These are phyloP conservation scores for Penaeus chinensis DNA, from an alignment of 1,140 invertebrate genomes.

Conservation along the genomic window DNA sequence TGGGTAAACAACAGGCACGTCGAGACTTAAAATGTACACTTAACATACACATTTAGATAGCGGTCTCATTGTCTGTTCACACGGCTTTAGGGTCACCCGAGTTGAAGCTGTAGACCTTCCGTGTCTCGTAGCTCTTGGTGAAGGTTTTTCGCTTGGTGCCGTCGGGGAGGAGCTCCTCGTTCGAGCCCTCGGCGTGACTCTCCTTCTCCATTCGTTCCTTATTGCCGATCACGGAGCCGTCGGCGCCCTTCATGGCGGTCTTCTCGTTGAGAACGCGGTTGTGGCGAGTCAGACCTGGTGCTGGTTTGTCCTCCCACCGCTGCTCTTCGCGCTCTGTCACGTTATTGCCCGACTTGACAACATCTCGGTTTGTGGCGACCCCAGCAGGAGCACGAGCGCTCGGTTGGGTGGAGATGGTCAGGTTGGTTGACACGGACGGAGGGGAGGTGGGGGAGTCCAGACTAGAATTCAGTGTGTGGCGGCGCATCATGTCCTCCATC, in stretches of 20 bases:
- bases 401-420: constrained; percentile 23
- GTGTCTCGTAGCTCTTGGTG: constrained; percentile 63
- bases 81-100: constrained; percentile 59
- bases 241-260: constrained; percentile 53
- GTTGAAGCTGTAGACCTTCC: constrained; percentile 56
- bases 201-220: constrained; percentile 57
- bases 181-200: constrained; percentile 58
- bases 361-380: constrained; percentile 49
- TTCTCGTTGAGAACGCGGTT: constrained; percentile 57
- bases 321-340: constrained; percentile 62
- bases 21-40: too few species aligned
- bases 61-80: constrained; percentile 11
- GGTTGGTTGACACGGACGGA: constrained; percentile 5
- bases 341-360: constrained; percentile 42
- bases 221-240: constrained; percentile 61
- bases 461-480: constrained; percentile 54
- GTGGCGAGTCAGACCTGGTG: constrained; percentile 56
- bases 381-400: constrained; percentile 27
- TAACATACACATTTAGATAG: too few species aligned
- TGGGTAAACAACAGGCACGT: too few species aligned
- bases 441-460: constrained; percentile 24
- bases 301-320: constrained; percentile 59
- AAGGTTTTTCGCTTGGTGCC: constrained; percentile 62
- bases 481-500: constrained; percentile 64
- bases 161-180: constrained; percentile 61